Evolutionary conservation across 2,888 invertebrate species (phyloP), one percentile per base, ranked within the genome.

Genomic region (Agrilus mali): DNA sequence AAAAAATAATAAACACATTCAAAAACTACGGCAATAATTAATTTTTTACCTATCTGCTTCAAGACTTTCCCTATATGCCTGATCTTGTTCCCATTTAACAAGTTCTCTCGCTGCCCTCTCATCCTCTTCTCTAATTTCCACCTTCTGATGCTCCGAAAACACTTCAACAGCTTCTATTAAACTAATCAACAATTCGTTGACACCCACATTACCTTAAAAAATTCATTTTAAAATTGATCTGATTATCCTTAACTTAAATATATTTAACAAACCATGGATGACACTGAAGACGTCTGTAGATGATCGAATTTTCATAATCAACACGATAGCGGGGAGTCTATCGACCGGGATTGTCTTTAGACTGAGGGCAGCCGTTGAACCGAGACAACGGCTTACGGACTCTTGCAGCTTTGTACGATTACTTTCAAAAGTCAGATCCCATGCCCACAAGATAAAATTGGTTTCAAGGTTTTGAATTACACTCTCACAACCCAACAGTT

Each of bases 371-470:
- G 92, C 92, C 34, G 86, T 78, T 39, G 80, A 74, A 10, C 94
- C 92, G 53, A 95, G 77, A 44, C 81, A 78, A 53, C 77, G 79
- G 44, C 79, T 77, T 41, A 90, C 77, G 10, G 87, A 80, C 33
- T 78, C 73, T 53, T 90, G 69, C 56, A 92, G 75, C 71, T 86
- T 87, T 58, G 48, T 77, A 63, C 84, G 82, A 66, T 96, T 96
- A 53, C 83, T 78, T 50, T 87, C 84, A 54, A 82, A 79, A 8
- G 96, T 93, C 53, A 96, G 76, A 67, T 97, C 97, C 97, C 97
- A 98, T 46, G 95, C 95, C 80, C 94, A 97, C 2, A 93, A 77
- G 37, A 96, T 73, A 67, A 93, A 97, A 71, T 94, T 92, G 44
- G 81, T 82, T 44, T 85, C 80, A 38, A 98, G 75, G 47, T 88